Percentiles rank a stretch among this genome's conserved stretches.
phyloP scores from a whole-genome alignment of 1,140 invertebrate species.

The Oreohelix idahoensis region DNA sequence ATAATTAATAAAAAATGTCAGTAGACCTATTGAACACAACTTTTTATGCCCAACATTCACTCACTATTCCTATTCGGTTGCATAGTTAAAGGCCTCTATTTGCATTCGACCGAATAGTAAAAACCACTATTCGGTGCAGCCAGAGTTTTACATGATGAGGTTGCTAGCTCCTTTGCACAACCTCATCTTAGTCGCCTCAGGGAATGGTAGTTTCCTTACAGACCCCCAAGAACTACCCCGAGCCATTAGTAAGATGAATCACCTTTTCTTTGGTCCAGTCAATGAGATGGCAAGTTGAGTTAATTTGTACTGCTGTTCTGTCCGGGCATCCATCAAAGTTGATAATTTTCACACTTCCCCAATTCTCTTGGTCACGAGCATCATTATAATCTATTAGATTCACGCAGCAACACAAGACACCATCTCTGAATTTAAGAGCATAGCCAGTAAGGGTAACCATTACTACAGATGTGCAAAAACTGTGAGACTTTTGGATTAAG shows the following conservation, averaged over 20 bases:
- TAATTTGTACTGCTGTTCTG: not conserved
- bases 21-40: too few species aligned
- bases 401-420: not conserved
- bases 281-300: constrained; percentile 2
- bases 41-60: too few species aligned
- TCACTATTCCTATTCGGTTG: too few species aligned
- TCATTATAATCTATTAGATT: not conserved
- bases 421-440: not conserved
- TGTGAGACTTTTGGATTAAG: not conserved
- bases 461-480: not conserved
- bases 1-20: too few species aligned
- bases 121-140: too few species aligned
- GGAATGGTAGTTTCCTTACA: too few species aligned
- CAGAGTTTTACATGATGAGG: too few species aligned
- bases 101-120: too few species aligned
- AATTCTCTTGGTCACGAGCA: not conserved
- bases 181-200: too few species aligned
- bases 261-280: constrained; percentile 1
- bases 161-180: too few species aligned
- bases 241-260: not conserved
- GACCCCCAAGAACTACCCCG: too few species aligned
- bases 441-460: not conserved
- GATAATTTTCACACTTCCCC: not conserved
- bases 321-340: not conserved
- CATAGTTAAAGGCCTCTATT: too few species aligned